Evolutionary conservation across 2,888 invertebrate genomes (phyloP).

Genomic region (Oasisia sp.): DNA sequence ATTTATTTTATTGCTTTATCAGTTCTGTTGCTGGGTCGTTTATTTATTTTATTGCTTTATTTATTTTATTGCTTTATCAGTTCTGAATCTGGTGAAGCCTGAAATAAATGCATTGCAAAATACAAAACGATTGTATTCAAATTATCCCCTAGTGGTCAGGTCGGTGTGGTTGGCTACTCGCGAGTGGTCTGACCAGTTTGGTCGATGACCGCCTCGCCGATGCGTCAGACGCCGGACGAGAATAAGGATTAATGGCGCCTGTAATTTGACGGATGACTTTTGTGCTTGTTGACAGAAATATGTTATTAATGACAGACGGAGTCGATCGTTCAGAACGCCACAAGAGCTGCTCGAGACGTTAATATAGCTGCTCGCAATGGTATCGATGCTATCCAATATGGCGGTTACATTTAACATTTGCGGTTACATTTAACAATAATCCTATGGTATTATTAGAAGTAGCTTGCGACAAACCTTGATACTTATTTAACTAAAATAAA

Average conservation of each 20-base stretch:
- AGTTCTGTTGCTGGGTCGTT: too few species aligned
- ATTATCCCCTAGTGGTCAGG: not conserved
- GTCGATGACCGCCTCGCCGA: not conserved
- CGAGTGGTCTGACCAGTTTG: not conserved
- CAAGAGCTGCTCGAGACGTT: not conserved
- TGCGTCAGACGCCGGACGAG: not conserved
- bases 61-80: too few species aligned
- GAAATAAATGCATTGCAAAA: too few species aligned
- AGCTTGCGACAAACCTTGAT: not conserved
- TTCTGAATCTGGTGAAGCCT: too few species aligned
- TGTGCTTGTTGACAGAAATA: not conserved
- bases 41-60: too few species aligned
- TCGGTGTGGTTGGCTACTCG: not conserved
- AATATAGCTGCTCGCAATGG: not conserved
- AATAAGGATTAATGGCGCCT: not conserved
- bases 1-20: too few species aligned
- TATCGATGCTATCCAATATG: not conserved
- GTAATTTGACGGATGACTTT: conserved; percentile 3
- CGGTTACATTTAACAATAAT: not conserved
- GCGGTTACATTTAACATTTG: not conserved
- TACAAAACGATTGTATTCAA: not conserved
- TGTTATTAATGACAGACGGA: not conserved
- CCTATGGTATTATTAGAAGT: not conserved
- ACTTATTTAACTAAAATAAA: not conserved
- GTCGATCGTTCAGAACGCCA: not conserved